Evolutionary conservation across 2,888 invertebrate genomes (phyloP).

Genomic region (Macrosiphum euphorbiae): DNA sequence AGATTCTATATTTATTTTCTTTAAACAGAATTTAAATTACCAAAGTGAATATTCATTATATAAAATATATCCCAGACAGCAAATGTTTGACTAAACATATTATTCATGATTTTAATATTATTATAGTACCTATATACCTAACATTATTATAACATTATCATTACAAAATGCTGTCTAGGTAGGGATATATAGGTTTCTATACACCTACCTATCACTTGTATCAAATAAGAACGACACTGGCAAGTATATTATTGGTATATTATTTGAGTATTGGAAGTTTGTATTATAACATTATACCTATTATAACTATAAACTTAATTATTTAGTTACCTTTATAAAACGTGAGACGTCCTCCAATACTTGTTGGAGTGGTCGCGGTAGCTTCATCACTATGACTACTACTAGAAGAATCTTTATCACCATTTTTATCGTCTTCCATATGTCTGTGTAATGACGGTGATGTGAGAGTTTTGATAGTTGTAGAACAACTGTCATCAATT

Average conservation of each 20-base stretch:
- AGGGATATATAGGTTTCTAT: neutral
- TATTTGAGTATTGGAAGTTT: neutral
- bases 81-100: too few species aligned
- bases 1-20: neutral
- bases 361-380: neutral
- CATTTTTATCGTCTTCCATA: neutral
- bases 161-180: too few species aligned
- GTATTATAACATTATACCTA: neutral
- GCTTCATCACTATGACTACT: neutral
- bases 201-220: neutral
- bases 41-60: neutral
- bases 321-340: slow-evolving; percentile 47
- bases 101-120: too few species aligned
- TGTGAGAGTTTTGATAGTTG: neutral
- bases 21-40: neutral
- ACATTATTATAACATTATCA: too few species aligned
- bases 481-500: neutral
- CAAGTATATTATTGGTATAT: neutral
- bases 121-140: too few species aligned
- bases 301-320: neutral
- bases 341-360: slow-evolving; percentile 41
- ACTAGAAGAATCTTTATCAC: slow-evolving; percentile 16
- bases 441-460: neutral
- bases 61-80: neutral
- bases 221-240: neutral